Conservation (phyloP, 2,888 invertebrate species). For the Plebejus anna region DNA sequence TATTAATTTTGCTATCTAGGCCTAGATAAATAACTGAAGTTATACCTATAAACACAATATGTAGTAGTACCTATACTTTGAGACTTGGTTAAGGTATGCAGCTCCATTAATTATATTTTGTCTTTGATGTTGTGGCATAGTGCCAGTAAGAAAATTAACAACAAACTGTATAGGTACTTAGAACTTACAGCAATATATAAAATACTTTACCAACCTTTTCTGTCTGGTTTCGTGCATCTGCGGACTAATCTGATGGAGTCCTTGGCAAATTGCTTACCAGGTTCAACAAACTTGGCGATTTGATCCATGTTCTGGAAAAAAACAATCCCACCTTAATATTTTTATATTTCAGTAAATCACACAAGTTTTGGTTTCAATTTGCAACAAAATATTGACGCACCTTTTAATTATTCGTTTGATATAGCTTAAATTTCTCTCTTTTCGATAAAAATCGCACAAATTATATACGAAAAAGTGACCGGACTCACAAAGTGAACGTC, state of each 20-base stretch:
- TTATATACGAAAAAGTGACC: constrained; percentile 5
- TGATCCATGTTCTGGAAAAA: constrained; percentile 92
- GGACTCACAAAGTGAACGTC: constrained; percentile 38
- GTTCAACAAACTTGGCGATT: constrained; percentile 95
- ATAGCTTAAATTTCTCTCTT: constrained; percentile 1
- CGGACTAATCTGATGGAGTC: constrained; percentile 99
- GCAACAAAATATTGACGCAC: constrained; percentile 21
- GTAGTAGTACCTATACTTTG: not conserved
- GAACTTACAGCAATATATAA: not conserved
- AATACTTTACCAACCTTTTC: constrained; percentile 86
- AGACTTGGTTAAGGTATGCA: not conserved
- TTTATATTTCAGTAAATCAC: not conserved
- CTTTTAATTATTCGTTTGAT: constrained; percentile 5
- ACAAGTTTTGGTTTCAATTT: not conserved
- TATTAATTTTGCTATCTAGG: not conserved
- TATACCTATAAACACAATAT: not conserved
- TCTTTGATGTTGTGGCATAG: not conserved
- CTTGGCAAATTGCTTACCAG: constrained; percentile 97
- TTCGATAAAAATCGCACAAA: constrained; percentile 14
- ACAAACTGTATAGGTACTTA: not conserved
- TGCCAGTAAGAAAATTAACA: not conserved
- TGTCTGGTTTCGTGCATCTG: constrained; percentile 99
- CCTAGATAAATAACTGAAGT: not conserved
- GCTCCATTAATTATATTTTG: too few species aligned
- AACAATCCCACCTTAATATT: constrained; percentile 38